Evolutionary conservation across 2,113 vertebrate genomes (phyloP).

Genomic region (Cyprichromis sp.): DNA sequence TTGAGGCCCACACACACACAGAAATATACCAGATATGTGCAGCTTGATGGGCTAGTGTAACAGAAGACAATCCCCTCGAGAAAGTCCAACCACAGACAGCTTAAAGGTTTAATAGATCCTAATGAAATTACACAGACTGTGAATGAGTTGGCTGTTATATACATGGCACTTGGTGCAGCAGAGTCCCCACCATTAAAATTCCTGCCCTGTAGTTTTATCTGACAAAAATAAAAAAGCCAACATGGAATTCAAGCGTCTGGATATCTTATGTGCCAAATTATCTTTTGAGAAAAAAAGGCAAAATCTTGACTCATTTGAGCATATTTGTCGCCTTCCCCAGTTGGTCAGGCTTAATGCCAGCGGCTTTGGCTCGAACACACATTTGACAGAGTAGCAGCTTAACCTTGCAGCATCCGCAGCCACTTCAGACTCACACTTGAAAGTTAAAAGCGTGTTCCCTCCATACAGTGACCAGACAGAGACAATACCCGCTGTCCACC

Average conservation of each 20-base stretch:
- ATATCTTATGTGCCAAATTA: not conserved
- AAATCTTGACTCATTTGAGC: not conserved
- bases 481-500: conserved; percentile 12
- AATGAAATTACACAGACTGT: conserved; percentile 35
- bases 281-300: not conserved
- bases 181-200: conserved; percentile 25
- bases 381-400: not conserved
- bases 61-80: conserved; percentile 23
- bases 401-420: conserved; percentile 7
- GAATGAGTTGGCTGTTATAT: not conserved
- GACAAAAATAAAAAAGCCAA: not conserved
- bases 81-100: conserved; percentile 17
- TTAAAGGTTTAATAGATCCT: conserved; percentile 38
- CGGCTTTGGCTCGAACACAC: not conserved
- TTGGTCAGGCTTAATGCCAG: not conserved
- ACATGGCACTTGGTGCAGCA: not conserved
- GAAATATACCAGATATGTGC: not conserved
- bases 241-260: not conserved
- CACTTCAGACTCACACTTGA: conserved; percentile 4
- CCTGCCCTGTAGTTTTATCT: not conserved
- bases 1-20: not conserved
- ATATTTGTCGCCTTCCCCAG: not conserved
- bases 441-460: not conserved
- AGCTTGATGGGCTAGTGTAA: conserved; percentile 14
- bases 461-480: not conserved